Evolutionary conservation across 1,140 invertebrate species (phyloP).

Genomic region (Ostrea denselamellosa): DNA sequence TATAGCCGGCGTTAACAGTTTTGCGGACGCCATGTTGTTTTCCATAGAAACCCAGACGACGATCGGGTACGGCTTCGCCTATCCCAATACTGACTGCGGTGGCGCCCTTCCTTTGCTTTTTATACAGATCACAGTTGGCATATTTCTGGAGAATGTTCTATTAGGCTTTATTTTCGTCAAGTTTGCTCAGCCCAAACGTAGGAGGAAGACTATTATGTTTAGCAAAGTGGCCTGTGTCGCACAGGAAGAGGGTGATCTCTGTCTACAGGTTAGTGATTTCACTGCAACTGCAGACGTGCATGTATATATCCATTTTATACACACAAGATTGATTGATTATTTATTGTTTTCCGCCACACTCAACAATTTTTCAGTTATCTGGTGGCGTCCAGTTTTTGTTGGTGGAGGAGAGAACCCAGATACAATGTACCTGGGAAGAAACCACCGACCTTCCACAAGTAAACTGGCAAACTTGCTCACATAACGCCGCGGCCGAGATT

Average conservation of each 20-base stretch:
- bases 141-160: slow-evolving; percentile 74
- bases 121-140: slow-evolving; percentile 74
- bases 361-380: too few relatives aligned
- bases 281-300: too few relatives aligned
- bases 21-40: slow-evolving; percentile 78
- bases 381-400: too few relatives aligned
- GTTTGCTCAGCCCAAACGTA: slow-evolving; percentile 74
- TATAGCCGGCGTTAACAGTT: slow-evolving; percentile 70
- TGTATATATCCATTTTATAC: too few relatives aligned
- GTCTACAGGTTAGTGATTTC: slow-evolving; percentile 81
- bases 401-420: too few relatives aligned
- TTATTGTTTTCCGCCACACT: too few relatives aligned
- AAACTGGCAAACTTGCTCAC: too few relatives aligned
- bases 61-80: slow-evolving; percentile 82
- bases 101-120: slow-evolving; percentile 68
- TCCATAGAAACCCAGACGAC: slow-evolving; percentile 81
- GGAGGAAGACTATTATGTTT: slow-evolving; percentile 76
- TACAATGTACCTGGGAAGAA: too few relatives aligned
- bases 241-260: slow-evolving; percentile 88
- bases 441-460: too few relatives aligned
- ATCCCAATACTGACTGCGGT: slow-evolving; percentile 83
- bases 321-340: too few relatives aligned
- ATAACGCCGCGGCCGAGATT: too few relatives aligned
- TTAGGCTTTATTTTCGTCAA: slow-evolving; percentile 77
- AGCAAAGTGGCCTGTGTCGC: slow-evolving; percentile 75